Percentiles rank a stretch among this genome's conserved stretches.
These are phyloP conservation scores for Amphipyra berbera DNA, from an alignment of 2,888 invertebrate species.

Conservation along the genomic window DNA sequence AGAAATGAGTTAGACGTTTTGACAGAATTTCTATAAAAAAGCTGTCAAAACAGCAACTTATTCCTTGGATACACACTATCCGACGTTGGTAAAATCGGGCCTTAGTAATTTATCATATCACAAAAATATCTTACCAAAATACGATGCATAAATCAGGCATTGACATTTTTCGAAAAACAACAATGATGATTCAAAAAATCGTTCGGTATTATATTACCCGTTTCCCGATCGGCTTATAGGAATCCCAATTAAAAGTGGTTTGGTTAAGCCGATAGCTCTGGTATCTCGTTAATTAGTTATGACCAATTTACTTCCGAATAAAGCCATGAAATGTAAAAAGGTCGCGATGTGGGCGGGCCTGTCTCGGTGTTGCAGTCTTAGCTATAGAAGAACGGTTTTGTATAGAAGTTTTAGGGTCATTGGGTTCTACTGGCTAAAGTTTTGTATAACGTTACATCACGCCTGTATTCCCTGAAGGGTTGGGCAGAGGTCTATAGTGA, in stretches of 20 bases:
- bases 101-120: background rate
- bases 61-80: no score
- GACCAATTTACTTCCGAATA: conserved; percentile 43
- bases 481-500: no score
- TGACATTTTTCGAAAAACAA: conserved; percentile 14
- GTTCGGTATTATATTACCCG: conserved; percentile 15
- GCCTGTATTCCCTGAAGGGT: no score
- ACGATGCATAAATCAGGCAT: conserved; percentile 12
- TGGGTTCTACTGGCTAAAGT: background rate
- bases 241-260: conserved; percentile 50
- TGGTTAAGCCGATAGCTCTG: conserved; percentile 28
- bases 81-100: no score
- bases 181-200: background rate
- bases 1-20: no score
- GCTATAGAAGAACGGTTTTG: conserved; percentile 6
- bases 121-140: background rate
- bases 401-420: conserved; percentile 22
- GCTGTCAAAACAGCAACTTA: no score
- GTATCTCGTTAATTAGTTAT: conserved; percentile 52
- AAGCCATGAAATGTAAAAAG: conserved; percentile 36
- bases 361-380: conserved; percentile 37
- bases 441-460: no score
- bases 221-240: conserved; percentile 39
- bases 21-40: no score
- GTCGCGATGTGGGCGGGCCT: conserved; percentile 41